Percentiles rank a stretch among this genome's conserved stretches.
Conservation (phyloP, 1,140 invertebrate genomes). For the Arion vulgaris region DNA sequence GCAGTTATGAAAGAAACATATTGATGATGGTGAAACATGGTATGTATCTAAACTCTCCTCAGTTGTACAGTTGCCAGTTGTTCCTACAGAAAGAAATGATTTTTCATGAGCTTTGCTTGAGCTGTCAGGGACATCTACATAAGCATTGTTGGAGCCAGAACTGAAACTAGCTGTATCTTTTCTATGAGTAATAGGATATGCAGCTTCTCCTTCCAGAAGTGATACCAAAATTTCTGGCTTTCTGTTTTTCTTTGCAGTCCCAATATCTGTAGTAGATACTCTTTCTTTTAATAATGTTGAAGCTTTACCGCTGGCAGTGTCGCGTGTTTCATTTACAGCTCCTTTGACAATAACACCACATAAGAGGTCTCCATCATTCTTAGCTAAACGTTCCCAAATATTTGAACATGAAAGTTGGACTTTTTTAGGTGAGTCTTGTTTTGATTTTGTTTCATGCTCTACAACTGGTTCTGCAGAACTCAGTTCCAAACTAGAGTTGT, state of each 20-base stretch:
- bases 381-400: constrained; percentile 23
- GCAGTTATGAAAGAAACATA: constrained; percentile 32
- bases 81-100: background rate
- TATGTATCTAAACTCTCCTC: background rate
- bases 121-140: background rate
- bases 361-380: background rate
- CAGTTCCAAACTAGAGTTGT: background rate
- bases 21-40: background rate
- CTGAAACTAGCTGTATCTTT: background rate
- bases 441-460: background rate
- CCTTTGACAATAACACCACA: background rate
- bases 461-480: background rate
- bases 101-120: background rate
- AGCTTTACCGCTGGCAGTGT: background rate
- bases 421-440: background rate
- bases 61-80: background rate
- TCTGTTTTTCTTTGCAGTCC: background rate
- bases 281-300: background rate
- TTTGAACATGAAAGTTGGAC: background rate
- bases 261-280: background rate
- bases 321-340: background rate
- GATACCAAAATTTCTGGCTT: constrained; percentile 23
- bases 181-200: background rate
- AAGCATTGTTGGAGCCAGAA: background rate
- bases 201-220: constrained; percentile 12